Conservation (phyloP, 2,888 invertebrate genomes). For the Drosophila siamana region DNA sequence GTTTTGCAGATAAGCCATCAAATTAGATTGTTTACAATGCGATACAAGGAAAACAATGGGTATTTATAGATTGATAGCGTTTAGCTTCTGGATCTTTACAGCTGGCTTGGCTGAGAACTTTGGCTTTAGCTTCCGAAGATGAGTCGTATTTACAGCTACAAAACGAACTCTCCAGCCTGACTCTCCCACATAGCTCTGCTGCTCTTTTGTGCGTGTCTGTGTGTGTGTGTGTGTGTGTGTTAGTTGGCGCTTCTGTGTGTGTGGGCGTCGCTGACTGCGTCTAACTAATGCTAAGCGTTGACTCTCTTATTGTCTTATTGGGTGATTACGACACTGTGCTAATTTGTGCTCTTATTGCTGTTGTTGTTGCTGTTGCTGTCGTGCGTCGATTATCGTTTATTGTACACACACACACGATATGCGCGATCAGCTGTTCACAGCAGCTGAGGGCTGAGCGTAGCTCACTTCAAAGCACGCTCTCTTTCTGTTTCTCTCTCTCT, state of each 20-base stretch:
- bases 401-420: neutral
- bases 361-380: neutral
- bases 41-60: too few relatives aligned
- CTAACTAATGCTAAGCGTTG: slow-evolving; percentile 15
- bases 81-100: neutral
- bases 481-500: neutral
- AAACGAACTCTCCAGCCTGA: slow-evolving; percentile 6
- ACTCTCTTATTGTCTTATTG: slow-evolving; percentile 16
- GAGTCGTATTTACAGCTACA: slow-evolving; percentile 34
- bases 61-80: too few relatives aligned
- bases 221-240: slow-evolving; percentile 2
- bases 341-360: neutral
- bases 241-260: neutral
- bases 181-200: slow-evolving; percentile 10
- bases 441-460: neutral
- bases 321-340: slow-evolving; percentile 38
- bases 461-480: neutral
- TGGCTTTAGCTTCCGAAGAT: slow-evolving; percentile 5
- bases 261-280: slow-evolving; percentile 12
- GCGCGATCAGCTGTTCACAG: neutral
- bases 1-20: too few relatives aligned
- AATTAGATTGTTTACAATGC: too few relatives aligned
- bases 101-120: slow-evolving; percentile 12
- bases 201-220: neutral
- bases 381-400: neutral